Conservation (phyloP, 2,888 invertebrate genomes). For the Erpobdella octoculata region DNA sequence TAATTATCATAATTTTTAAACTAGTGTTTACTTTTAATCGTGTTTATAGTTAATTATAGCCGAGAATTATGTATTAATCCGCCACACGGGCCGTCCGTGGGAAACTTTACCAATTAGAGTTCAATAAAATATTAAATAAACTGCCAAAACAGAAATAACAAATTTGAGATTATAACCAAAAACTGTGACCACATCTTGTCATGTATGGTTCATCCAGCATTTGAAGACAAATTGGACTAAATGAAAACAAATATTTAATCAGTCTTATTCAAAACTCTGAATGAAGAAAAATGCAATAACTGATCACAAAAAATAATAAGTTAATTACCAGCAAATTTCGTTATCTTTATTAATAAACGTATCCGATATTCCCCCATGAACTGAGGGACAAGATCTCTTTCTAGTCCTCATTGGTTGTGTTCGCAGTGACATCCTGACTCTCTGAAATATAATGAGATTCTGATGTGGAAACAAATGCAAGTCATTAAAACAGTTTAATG, state of each 20-base stretch:
- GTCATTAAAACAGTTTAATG: background rate
- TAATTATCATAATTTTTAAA: too few relatives aligned
- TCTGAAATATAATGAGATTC: too few relatives aligned
- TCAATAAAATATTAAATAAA: too few relatives aligned
- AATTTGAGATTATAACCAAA: constrained; percentile 58
- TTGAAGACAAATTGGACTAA: constrained; percentile 80
- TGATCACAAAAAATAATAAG: background rate
- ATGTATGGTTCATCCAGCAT: constrained; percentile 80
- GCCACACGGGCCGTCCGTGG: too few relatives aligned
- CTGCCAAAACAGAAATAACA: background rate
- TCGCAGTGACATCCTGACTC: constrained; percentile 29
- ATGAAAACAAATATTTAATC: constrained; percentile 38
- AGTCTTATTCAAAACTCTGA: background rate
- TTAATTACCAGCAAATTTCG: constrained; percentile 49
- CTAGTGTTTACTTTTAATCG: too few relatives aligned
- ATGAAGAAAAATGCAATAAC: background rate
- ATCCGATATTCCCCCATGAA: constrained; percentile 45
- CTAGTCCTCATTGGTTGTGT: constrained; percentile 35
- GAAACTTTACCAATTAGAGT: too few relatives aligned
- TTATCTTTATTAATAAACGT: constrained; percentile 50
- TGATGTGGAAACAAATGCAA: background rate
- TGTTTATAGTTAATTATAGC: too few relatives aligned
- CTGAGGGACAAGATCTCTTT: constrained; percentile 46
- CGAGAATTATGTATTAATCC: too few relatives aligned
- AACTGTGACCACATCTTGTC: constrained; percentile 84